These are phyloP conservation scores for Aphelenchoides bicaudatus DNA, from an alignment of 2,888 invertebrate genomes.

Conservation along the genomic window DNA sequence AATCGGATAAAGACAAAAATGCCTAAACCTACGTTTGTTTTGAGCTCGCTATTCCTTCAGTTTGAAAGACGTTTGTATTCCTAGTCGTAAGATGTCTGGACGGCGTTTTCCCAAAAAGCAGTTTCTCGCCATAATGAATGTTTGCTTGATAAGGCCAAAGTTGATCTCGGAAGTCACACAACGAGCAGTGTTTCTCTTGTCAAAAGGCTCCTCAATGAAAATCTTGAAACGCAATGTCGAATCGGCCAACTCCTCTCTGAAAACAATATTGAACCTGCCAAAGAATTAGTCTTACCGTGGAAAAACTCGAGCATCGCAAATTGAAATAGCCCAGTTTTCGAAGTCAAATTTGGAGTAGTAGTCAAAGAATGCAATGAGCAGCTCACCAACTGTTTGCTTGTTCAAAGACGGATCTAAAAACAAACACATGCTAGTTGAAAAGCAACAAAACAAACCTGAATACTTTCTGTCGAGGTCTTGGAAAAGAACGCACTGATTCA, in stretches of 20 bases:
- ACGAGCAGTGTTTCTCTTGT: constrained; percentile 52
- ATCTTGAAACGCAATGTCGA: constrained; percentile 34
- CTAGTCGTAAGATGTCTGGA: constrained; percentile 10
- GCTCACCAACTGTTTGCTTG: constrained; percentile 40
- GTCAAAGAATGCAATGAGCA: constrained; percentile 55
- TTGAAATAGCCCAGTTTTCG: constrained; percentile 41
- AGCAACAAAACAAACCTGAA: constrained; percentile 27
- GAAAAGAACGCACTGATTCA: constrained; percentile 35
- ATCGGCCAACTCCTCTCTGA: constrained; percentile 22
- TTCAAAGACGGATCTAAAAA: constrained; percentile 35
- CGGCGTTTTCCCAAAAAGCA: constrained; percentile 18
- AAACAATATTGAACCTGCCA: neutral
- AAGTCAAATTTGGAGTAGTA: constrained; percentile 55
- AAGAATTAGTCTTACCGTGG: constrained; percentile 25
- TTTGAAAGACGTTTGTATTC: too few species aligned
- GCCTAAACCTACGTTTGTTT: neutral
- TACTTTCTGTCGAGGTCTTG: constrained; percentile 30
- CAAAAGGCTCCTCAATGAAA: constrained; percentile 58
- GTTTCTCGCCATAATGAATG: constrained; percentile 15
- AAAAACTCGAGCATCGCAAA: constrained; percentile 31
- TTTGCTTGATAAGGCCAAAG: constrained; percentile 20
- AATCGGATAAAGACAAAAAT: too few species aligned
- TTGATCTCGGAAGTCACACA: constrained; percentile 26
- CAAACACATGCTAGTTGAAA: constrained; percentile 20
- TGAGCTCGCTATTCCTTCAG: neutral